Evolutionary conservation across 2,797 vertebrate species (phyloP).

Genomic region (Leucoraja ocellata): DNA sequence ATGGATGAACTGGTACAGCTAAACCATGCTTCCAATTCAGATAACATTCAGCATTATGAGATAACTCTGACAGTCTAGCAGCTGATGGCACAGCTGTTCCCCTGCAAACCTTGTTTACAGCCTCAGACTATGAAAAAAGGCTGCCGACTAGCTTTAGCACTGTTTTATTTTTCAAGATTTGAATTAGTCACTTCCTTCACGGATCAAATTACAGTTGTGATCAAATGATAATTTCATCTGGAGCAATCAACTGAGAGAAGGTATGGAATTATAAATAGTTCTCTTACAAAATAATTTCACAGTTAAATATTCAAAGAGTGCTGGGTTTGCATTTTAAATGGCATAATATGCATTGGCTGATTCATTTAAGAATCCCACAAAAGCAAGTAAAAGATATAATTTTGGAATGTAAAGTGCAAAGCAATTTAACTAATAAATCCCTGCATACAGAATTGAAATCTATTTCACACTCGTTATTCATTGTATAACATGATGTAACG

Average conservation of each 20-base stretch:
- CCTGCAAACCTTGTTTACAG: background rate
- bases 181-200: constrained; percentile 24
- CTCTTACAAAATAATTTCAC: background rate
- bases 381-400: background rate
- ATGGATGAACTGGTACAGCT: constrained; percentile 7
- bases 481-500: too few relatives aligned
- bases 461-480: background rate
- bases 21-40: constrained; percentile 2
- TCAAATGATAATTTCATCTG: constrained; percentile 7
- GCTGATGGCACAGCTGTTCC: constrained; percentile 30
- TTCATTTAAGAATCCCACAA: constrained; percentile 8
- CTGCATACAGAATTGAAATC: background rate
- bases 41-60: constrained; percentile 1
- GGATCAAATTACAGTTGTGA: background rate
- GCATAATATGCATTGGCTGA: background rate
- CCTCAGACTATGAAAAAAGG: constrained; percentile 33
- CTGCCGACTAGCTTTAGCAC: background rate
- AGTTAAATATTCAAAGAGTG: background rate
- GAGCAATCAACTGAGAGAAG: constrained; percentile 2
- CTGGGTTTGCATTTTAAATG: background rate
- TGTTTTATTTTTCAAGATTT: constrained; percentile 32
- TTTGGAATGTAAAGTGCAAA: background rate
- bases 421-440: background rate
- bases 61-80: constrained; percentile 14
- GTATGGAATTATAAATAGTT: constrained; percentile 10